Conservation (phyloP, 2,113 vertebrate genomes). For the Coturnix japonica region DNA sequence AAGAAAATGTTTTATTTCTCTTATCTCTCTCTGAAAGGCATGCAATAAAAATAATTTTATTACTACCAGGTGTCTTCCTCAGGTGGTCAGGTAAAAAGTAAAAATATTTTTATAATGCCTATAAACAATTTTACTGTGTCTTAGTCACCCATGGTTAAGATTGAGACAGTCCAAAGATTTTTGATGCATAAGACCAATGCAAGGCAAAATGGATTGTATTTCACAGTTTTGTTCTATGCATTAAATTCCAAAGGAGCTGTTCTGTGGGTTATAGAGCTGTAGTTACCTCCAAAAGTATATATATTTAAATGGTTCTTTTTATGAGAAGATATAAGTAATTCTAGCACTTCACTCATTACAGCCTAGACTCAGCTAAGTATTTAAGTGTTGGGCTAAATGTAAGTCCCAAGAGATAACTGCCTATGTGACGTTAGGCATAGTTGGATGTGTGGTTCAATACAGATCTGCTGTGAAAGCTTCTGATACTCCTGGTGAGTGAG, state of each 20-base stretch:
- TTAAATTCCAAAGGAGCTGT: conserved; percentile 36
- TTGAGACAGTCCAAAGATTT: neutral
- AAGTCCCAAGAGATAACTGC: neutral
- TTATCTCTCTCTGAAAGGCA: neutral
- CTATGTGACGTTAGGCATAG: neutral
- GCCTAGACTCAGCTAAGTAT: neutral
- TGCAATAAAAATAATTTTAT: conserved; percentile 50
- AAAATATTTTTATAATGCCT: conserved; percentile 70
- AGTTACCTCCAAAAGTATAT: neutral
- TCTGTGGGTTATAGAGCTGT: conserved; percentile 38
- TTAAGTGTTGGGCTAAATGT: fast-evolving
- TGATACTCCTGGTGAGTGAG: neutral
- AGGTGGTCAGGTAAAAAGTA: conserved; percentile 42
- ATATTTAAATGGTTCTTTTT: conserved; percentile 4
- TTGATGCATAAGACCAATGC: neutral
- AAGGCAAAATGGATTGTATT: neutral
- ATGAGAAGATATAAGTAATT: neutral
- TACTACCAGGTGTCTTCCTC: conserved; percentile 42
- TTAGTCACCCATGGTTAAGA: conserved; percentile 22
- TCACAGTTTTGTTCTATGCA: neutral
- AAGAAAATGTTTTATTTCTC: conserved; percentile 1
- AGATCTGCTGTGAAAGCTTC: neutral
- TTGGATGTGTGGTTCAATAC: neutral
- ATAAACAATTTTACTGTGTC: conserved; percentile 64
- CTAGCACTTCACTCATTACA: neutral